Evolutionary conservation across 2,113 vertebrate species (phyloP).

Genomic region (Bambusicola thoracicus): DNA sequence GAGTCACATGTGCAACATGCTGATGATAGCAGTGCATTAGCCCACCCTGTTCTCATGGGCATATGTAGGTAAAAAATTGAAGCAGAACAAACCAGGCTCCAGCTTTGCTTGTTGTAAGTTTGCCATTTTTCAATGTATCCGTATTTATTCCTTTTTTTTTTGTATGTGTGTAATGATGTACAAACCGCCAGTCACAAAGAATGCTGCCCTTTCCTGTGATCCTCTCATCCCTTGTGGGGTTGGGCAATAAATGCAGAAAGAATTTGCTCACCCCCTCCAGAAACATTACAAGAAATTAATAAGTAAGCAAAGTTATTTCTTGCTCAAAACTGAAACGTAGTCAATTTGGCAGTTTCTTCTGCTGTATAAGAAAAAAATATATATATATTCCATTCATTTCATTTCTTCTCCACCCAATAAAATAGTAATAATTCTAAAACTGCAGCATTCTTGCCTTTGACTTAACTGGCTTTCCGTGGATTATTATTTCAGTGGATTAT

Average conservation of each 20-base stretch:
- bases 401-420: background rate
- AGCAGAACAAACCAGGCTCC: background rate
- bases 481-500: constrained; percentile 9
- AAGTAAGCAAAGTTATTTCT: background rate
- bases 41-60: background rate
- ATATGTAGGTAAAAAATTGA: background rate
- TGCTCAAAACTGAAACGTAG: background rate
- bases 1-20: background rate
- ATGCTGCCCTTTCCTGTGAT: background rate
- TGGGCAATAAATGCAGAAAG: background rate
- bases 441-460: background rate
- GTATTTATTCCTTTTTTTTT: background rate
- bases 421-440: background rate
- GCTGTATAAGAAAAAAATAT: background rate
- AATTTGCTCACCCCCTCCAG: background rate
- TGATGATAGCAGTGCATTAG: background rate
- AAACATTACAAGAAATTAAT: background rate
- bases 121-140: background rate
- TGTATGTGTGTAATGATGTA: background rate
- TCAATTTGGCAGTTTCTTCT: background rate
- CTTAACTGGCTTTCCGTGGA: background rate
- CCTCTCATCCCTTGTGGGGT: rapidly evolving
- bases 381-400: background rate
- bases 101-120: background rate
- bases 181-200: background rate